A percentile compares a stretch with the other conserved stretches of the same genome.
These are phyloP conservation scores for Erannis defoliaria DNA, from an alignment of 2,888 invertebrate species.

Conservation along the genomic window DNA sequence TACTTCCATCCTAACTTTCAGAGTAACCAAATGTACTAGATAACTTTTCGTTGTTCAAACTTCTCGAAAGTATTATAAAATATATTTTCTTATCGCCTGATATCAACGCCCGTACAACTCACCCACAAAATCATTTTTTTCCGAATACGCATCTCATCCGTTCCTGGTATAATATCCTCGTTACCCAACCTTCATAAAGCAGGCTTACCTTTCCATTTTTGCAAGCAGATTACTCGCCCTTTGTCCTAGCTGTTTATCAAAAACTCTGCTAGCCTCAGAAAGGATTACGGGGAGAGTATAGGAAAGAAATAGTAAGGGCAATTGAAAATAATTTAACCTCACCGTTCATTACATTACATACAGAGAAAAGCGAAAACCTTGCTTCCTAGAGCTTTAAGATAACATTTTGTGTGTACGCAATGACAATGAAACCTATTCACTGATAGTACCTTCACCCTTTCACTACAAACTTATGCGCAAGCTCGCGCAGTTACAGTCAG, in stretches of 20 bases:
- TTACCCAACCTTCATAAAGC: constrained; percentile 18
- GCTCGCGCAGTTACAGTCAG: no score
- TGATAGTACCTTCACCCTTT: no score
- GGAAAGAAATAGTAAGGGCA: constrained; percentile 2
- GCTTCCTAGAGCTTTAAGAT: no score
- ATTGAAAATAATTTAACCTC: no score
- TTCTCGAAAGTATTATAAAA: no score
- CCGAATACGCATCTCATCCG: constrained; percentile 3
- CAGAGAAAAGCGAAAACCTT: no score
- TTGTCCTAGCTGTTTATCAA: constrained; percentile 33
- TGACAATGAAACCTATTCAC: no score
- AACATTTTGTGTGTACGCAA: no score
- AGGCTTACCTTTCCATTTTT: constrained; percentile 20
- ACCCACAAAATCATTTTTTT: background rate
- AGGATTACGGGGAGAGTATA: constrained; percentile 19
- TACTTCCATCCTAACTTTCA: no score
- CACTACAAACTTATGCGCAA: no score
- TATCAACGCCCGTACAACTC: background rate
- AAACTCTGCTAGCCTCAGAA: constrained; percentile 26
- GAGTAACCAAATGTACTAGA: no score
- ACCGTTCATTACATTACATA: no score
- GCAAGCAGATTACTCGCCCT: constrained; percentile 23
- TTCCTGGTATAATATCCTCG: constrained; percentile 8
- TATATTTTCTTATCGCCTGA: background rate
- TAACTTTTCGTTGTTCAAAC: background rate